Percentiles rank a stretch among this genome's conserved stretches.
These are phyloP conservation scores for Beroe forskalii DNA, from an alignment of 37 sponge, comb jelly and placozoan species.

Conservation along the genomic window DNA sequence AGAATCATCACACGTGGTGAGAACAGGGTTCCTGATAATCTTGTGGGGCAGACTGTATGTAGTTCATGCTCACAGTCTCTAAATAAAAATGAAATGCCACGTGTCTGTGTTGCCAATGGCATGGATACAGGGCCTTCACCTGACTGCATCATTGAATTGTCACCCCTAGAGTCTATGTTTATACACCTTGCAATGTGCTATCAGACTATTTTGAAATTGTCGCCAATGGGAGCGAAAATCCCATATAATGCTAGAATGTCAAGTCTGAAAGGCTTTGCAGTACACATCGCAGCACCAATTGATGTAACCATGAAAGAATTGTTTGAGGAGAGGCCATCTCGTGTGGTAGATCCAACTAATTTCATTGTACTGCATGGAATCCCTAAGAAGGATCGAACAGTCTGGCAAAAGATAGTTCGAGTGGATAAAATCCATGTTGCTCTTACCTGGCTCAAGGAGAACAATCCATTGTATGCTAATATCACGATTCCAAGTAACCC, in stretches of 20 bases:
- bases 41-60: not conserved
- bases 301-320: not conserved
- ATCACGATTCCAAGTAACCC: not conserved
- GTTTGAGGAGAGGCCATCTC: not conserved
- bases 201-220: not conserved
- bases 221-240: not conserved
- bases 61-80: not conserved
- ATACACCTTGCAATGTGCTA: not conserved
- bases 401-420: not conserved
- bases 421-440: not conserved
- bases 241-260: not conserved
- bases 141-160: not conserved
- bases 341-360: not conserved
- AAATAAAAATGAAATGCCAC: not conserved
- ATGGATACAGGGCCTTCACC: not conserved
- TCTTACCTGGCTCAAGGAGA: not conserved
- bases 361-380: not conserved
- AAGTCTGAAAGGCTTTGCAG: not conserved
- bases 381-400: not conserved
- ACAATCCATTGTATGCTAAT: constrained; percentile 26
- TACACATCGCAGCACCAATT: not conserved
- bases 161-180: not conserved
- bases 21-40: not conserved
- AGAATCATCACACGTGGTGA: not conserved
- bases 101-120: not conserved